Percentiles rank a stretch among this genome's conserved stretches.
Conservation (phyloP, 1,140 invertebrate genomes). For the Halyomorpha halys region DNA sequence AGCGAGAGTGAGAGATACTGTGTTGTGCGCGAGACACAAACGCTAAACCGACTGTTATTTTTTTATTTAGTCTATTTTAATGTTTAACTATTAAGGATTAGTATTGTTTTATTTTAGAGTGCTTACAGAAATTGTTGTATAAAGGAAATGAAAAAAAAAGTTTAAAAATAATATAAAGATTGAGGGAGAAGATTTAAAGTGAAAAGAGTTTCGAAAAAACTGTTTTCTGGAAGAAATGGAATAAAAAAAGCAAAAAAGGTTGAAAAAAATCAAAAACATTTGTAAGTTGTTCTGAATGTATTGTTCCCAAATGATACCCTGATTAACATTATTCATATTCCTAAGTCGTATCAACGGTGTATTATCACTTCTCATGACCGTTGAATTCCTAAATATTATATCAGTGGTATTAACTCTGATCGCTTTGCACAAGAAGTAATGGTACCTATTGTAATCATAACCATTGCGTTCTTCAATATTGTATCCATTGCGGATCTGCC, state of each 20-base stretch:
- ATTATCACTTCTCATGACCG: neutral
- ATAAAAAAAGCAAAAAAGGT: neutral
- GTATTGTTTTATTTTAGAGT: constrained; percentile 19
- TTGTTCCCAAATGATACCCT: too few relatives aligned
- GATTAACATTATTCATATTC: neutral
- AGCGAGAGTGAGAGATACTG: constrained; percentile 2
- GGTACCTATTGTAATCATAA: neutral
- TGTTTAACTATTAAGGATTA: constrained; percentile 18
- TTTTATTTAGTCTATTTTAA: constrained; percentile 19
- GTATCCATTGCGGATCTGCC: too few relatives aligned
- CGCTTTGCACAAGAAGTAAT: constrained; percentile 15
- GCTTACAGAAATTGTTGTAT: constrained; percentile 16
- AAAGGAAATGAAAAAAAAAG: constrained; percentile 1
- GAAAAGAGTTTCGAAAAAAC: neutral
- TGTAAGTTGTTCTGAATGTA: neutral
- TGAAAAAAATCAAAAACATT: neutral
- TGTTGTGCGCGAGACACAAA: constrained; percentile 16
- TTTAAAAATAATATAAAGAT: neutral
- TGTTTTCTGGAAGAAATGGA: neutral
- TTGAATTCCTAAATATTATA: neutral
- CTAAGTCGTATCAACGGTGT: neutral
- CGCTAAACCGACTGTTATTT: constrained; percentile 17
- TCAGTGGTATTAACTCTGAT: neutral
- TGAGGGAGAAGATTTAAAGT: neutral
- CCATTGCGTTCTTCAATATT: neutral